Base-by-base conservation (phyloP, 2,888 invertebrate species). In the Diarsia mendica region DNA sequence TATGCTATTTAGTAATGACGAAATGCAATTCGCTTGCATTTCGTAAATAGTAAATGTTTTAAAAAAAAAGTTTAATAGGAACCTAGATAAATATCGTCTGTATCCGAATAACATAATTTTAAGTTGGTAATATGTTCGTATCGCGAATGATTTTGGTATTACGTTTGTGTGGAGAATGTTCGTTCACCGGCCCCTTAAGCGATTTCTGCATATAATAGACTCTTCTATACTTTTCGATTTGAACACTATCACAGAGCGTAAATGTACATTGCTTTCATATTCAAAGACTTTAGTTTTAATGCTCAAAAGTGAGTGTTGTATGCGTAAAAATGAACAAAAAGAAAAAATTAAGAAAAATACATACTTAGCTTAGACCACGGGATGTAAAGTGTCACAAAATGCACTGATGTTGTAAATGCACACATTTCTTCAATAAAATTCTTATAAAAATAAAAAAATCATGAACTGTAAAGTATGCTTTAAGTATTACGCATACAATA, bases 201-300 rank as follows among this genome's bases (percentile, higher is more conserved):
- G 64, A 60, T 46, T 58, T 51, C 49, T 23, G 10, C 55, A 73
- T 28, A 8, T 49, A 18, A n/a, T 71, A 15, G n/a, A 55, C n/a
- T 51, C 80, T 77, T 77, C 73, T 77, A 77, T 77, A 77, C 80
- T 60, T 75, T 15, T 66, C 55, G 67, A 71, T 72, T 68, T 46
- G 2, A 69, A 72, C 8, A 18, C 61, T 84, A 84, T 80, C 81
- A 83, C 72, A 83, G 77, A 75, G 83, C 70, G 72, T 65, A 61
- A 73, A 82, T 79, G 83, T 85, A 84, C 83, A 85, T 81, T 74
- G 66, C 49, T 73, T 79, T 72, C 13, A 55, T 61, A 63, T 64
- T 67, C 23, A 63, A 73, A 66, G 67, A 48, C 39, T 67, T 68
- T 6, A 1, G 18, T 78, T 44, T 23, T 46, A 23, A 58, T 53